A percentile compares a stretch with the other conserved stretches of the same genome.
Conservation (phyloP, 2,113 vertebrate species). For the Archilochus colubris region DNA sequence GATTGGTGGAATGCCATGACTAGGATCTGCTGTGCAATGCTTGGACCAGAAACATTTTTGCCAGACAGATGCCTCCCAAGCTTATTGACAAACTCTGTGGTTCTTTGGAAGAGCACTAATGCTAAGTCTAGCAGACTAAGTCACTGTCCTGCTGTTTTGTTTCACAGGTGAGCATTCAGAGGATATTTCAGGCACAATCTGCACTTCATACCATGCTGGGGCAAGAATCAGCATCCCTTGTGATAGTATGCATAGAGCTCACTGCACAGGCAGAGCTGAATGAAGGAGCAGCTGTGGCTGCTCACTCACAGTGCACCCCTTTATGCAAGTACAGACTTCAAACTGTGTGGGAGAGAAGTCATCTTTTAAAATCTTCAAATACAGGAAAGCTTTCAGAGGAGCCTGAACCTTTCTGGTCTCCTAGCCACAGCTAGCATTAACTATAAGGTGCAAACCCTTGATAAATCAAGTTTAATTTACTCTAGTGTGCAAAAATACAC, state of each 20-base stretch:
- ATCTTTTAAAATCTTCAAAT: neutral
- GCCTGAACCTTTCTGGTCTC: neutral
- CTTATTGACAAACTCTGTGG: neutral
- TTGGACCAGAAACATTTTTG: neutral
- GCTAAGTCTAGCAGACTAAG: neutral
- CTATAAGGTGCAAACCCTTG: neutral
- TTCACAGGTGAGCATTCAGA: neutral
- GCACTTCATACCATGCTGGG: neutral
- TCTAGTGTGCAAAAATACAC: neutral
- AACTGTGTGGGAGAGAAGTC: neutral
- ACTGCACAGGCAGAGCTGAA: neutral
- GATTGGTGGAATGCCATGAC: fast-evolving
- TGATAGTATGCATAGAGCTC: fast-evolving
- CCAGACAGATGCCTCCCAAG: neutral
- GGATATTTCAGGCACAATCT: neutral
- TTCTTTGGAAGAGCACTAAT: neutral
- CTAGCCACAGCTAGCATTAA: neutral
- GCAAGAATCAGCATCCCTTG: fast-evolving
- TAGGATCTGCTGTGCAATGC: fast-evolving
- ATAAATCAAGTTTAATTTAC: neutral
- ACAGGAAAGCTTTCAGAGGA: neutral
- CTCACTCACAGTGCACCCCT: too few species aligned
- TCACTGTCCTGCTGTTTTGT: neutral
- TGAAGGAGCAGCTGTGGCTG: neutral
- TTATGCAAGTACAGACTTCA: neutral